Percentiles rank a stretch among this genome's conserved stretches.
phyloP scores from a whole-genome alignment of 1,140 invertebrate species.

The Brachionus asplanchnoidis region DNA sequence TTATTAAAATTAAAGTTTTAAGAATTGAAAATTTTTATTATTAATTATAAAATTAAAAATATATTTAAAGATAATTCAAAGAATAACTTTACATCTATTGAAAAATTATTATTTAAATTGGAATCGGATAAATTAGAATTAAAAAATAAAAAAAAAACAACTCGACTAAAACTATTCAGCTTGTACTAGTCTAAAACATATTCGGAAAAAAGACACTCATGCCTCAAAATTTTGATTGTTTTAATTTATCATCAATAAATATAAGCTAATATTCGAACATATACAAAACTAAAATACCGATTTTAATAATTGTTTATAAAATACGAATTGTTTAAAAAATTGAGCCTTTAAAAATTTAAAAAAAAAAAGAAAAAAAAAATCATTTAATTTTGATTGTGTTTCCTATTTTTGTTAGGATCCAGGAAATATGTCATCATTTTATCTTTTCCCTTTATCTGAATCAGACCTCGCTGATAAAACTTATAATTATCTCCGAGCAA shows the following conservation, averaged over 20 bases:
- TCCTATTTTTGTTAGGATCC: constrained; percentile 42
- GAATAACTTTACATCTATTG: not conserved
- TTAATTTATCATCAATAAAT: not conserved
- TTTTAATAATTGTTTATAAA: constrained; percentile 9
- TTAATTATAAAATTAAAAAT: too few species aligned
- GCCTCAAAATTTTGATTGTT: not conserved
- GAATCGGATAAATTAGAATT: not conserved
- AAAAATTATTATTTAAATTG: not conserved
- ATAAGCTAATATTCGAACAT: not conserved
- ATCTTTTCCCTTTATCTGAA: constrained; percentile 57
- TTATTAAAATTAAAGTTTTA: too few species aligned
- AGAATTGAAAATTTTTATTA: too few species aligned
- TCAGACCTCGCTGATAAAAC: constrained; percentile 54
- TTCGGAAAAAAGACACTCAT: not conserved
- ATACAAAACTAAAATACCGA: constrained; percentile 34
- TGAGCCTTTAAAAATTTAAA: not conserved
- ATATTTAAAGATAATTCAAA: not conserved
- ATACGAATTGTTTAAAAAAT: not conserved
- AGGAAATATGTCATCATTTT: constrained; percentile 65
- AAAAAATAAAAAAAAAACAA: not conserved
- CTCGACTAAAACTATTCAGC: not conserved
- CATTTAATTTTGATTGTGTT: constrained; percentile 25
- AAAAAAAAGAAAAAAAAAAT: not conserved
- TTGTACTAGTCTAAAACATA: not conserved
- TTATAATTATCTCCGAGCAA: constrained; percentile 61